Percentiles rank a stretch among this genome's conserved stretches.
phyloP scores from a whole-genome alignment of 2,113 vertebrate species.

The Psittacus erithacus region DNA sequence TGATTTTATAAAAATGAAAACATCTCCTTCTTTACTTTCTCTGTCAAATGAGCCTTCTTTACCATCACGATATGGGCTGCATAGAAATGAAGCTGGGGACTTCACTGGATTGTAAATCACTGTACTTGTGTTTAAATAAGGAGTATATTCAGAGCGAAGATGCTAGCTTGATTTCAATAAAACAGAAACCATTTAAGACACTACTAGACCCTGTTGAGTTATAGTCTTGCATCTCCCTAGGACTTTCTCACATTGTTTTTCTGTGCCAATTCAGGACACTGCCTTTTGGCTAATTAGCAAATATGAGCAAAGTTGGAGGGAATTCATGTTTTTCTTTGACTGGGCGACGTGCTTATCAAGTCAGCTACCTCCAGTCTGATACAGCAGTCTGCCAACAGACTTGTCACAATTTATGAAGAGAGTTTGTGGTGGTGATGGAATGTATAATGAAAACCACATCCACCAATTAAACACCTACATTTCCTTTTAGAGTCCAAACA shows the following conservation, averaged over 20 bases:
- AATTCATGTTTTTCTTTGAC: constrained; percentile 20
- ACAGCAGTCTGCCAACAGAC: constrained; percentile 33
- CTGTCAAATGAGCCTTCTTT: constrained; percentile 28
- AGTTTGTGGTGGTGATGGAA: constrained; percentile 15
- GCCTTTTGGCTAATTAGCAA: constrained; percentile 12
- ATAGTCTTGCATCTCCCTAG: neutral
- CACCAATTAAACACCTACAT: constrained; percentile 54
- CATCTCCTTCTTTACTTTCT: neutral
- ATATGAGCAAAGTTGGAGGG: constrained; percentile 33
- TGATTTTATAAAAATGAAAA: neutral
- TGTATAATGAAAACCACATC: constrained; percentile 43
- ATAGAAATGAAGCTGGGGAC: neutral
- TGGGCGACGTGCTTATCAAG: constrained; percentile 21
- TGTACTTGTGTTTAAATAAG: neutral
- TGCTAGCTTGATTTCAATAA: constrained; percentile 13
- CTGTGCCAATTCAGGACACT: neutral
- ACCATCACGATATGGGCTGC: neutral
- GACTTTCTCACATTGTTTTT: neutral
- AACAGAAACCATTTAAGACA: neutral
- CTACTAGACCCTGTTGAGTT: neutral
- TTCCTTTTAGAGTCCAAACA: constrained; percentile 49
- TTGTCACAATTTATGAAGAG: constrained; percentile 39
- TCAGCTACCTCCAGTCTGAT: constrained; percentile 37
- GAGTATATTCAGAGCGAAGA: neutral
- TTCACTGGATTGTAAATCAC: neutral